Percentiles rank a stretch among this genome's conserved stretches.
phyloP scores from a whole-genome alignment of 1,140 invertebrate species.

The Nylanderia fulva region DNA sequence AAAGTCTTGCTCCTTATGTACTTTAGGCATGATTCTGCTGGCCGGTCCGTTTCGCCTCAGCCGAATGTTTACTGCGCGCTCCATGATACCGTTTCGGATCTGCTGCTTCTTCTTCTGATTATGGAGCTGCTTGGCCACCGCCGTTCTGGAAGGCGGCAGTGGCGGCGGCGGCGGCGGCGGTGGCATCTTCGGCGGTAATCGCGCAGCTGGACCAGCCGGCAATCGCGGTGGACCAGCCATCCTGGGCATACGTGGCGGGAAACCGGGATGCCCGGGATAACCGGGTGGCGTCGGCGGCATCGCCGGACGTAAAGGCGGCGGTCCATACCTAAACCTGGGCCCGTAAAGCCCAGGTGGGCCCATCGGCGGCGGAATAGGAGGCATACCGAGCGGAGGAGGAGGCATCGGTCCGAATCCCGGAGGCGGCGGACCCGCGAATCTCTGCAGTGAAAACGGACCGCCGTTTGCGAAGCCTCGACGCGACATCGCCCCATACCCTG shows the following conservation, averaged over 20 bases:
- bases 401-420: conserved; percentile 67
- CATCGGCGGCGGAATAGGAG: conserved; percentile 67
- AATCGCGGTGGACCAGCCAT: conserved; percentile 63
- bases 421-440: conserved; percentile 67
- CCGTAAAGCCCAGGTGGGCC: conserved; percentile 64
- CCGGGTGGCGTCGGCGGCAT: conserved; percentile 64
- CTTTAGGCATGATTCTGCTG: conserved; percentile 23
- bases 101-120: conserved; percentile 53
- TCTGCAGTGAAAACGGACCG: conserved; percentile 54
- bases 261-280: conserved; percentile 65
- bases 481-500: conserved; percentile 31
- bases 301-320: conserved; percentile 61
- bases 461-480: conserved; percentile 69
- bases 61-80: background rate
- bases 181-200: conserved; percentile 70
- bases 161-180: conserved; percentile 49
- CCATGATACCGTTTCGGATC: conserved; percentile 26
- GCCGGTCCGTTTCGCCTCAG: conserved; percentile 6
- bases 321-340: conserved; percentile 67
- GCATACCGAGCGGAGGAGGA: conserved; percentile 60
- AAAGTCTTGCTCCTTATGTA: conserved; percentile 77
- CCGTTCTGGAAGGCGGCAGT: background rate
- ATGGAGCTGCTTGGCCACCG: background rate
- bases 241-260: conserved; percentile 66
- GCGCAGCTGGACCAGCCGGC: conserved; percentile 52